Evolutionary conservation across 2,113 vertebrate species (phyloP).

Genomic region (Pseudolaguvia tuberculata): DNA sequence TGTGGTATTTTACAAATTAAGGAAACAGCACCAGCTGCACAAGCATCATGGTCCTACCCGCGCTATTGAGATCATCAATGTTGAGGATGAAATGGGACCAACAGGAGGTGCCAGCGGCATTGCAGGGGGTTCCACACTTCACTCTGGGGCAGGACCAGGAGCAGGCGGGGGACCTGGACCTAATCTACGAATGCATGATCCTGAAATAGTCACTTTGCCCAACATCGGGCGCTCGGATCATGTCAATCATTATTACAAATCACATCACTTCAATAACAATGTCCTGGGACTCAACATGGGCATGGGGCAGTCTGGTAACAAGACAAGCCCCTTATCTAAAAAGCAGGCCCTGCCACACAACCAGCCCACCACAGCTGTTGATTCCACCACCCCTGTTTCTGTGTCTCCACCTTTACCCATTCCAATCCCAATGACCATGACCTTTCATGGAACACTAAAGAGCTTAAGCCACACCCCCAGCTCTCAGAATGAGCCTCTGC

Average conservation of each 20-base stretch:
- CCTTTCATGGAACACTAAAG: slow-evolving; percentile 75
- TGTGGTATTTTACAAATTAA: slow-evolving; percentile 90
- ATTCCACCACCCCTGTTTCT: slow-evolving; percentile 59
- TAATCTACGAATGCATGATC: slow-evolving; percentile 67
- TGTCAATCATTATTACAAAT: slow-evolving; percentile 87
- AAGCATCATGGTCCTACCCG: slow-evolving; percentile 88
- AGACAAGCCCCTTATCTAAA: slow-evolving; percentile 52
- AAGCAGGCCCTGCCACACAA: slow-evolving; percentile 43
- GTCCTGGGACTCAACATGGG: slow-evolving; percentile 69
- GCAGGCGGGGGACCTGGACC: slow-evolving; percentile 57
- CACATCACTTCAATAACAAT: slow-evolving; percentile 83
- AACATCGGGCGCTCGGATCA: slow-evolving; percentile 79
- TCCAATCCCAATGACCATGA: slow-evolving; percentile 69
- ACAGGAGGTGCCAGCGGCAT: slow-evolving; percentile 69
- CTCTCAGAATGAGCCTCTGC: slow-evolving; percentile 82
- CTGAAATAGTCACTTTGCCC: slow-evolving; percentile 76
- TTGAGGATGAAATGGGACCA: slow-evolving; percentile 83
- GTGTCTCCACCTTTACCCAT: slow-evolving; percentile 71
- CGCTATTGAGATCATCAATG: slow-evolving; percentile 90
- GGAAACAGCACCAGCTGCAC: slow-evolving; percentile 90
- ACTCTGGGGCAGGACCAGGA: slow-evolving; percentile 43
- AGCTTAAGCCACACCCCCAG: slow-evolving; percentile 77
- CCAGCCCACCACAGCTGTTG: background rate
- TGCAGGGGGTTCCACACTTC: slow-evolving; percentile 69
- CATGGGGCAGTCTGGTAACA: slow-evolving; percentile 58